A percentile compares a stretch with the other conserved stretches of the same genome.
These are phyloP conservation scores for Paralichthys olivaceus DNA, from an alignment of 2,113 vertebrate genomes.

Conservation along the genomic window DNA sequence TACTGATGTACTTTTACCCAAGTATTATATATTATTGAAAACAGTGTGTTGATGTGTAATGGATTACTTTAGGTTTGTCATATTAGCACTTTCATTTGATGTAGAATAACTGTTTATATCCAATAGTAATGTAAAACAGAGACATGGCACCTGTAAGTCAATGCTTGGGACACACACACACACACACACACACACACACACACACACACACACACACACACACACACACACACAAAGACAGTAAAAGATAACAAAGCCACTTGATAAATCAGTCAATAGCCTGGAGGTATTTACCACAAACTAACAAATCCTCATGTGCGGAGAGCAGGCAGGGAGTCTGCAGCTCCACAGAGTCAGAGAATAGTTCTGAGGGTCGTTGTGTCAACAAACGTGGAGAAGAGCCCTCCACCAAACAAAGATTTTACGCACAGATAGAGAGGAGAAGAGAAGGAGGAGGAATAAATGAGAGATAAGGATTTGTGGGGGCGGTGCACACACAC, in stretches of 20 bases:
- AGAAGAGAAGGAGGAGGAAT: constrained; percentile 24
- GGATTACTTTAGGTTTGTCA: background rate
- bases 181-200: background rate
- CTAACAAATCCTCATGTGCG: constrained; percentile 52
- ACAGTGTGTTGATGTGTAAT: background rate
- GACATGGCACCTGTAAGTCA: no score
- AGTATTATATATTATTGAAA: no score
- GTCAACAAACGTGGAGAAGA: constrained; percentile 66
- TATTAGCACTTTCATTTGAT: background rate
- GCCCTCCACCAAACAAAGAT: constrained; percentile 71
- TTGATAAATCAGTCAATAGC: constrained; percentile 51
- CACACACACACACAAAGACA: constrained; percentile 1
- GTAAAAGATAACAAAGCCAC: constrained; percentile 30
- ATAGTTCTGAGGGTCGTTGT: constrained; percentile 33
- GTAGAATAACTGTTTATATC: no score
- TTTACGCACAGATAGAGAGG: constrained; percentile 41
- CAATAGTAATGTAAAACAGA: no score
- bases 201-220: background rate
- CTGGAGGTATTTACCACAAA: constrained; percentile 51
- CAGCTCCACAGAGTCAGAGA: constrained; percentile 21
- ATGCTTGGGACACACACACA: background rate
- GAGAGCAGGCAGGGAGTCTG: constrained; percentile 39
- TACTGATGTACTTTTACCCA: background rate
- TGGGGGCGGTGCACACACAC: constrained; percentile 5
- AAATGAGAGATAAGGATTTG: constrained; percentile 28